These are phyloP conservation scores for Anthrax anthrax DNA, from an alignment of 2,888 invertebrate species.

Conservation along the genomic window DNA sequence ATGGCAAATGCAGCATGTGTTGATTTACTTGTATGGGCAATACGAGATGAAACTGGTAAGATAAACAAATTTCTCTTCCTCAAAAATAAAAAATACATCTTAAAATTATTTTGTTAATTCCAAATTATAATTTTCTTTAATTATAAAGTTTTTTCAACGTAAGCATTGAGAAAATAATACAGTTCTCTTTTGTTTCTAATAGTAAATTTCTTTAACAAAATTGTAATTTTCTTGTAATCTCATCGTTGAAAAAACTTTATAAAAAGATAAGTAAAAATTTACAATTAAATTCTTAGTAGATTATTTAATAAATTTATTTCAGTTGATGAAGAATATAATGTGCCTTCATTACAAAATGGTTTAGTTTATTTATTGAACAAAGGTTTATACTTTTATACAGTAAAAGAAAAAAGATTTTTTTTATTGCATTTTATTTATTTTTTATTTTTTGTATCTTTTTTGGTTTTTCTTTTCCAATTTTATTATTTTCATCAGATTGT, in stretches of 20 bases:
- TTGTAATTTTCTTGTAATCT: too few species aligned
- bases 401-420: neutral
- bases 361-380: constrained; percentile 45
- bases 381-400: constrained; percentile 24
- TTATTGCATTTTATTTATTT: constrained; percentile 2
- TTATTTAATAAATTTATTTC: constrained; percentile 32
- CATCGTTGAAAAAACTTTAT: too few species aligned
- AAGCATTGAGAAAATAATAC: too few species aligned
- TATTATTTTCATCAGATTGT: too few species aligned
- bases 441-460: constrained; percentile 3
- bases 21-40: constrained; percentile 94
- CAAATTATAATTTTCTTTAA: too few species aligned
- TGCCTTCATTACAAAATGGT: constrained; percentile 57
- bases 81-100: too few species aligned
- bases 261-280: too few species aligned
- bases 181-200: too few species aligned
- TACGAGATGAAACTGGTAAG: constrained; percentile 87
- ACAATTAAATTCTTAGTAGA: too few species aligned
- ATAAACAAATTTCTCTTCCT: neutral
- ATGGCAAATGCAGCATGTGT: constrained; percentile 97
- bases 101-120: too few species aligned
- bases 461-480: constrained; percentile 3
- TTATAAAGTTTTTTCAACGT: too few species aligned
- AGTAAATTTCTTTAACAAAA: too few species aligned
- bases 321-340: constrained; percentile 57